Conservation (phyloP, 53 echinoderm and acorn worm species). For the Holothuria scabra region DNA sequence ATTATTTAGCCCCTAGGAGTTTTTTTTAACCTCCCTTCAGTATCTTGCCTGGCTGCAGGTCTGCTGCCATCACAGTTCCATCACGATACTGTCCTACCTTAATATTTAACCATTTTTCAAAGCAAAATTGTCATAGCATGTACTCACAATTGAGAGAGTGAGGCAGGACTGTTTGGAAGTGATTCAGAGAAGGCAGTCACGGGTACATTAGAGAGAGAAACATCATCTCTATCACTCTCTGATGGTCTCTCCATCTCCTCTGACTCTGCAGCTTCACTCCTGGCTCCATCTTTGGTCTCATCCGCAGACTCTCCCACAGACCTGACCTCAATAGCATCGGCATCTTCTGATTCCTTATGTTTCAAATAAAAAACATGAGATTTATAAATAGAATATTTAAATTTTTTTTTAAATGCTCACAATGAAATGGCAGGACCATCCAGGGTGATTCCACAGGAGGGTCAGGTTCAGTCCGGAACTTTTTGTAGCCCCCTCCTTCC, state of each 20-base stretch:
- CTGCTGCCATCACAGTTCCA: too few relatives aligned
- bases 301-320: conserved; percentile 50
- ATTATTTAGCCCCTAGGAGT: too few relatives aligned
- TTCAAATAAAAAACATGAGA: neutral
- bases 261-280: conserved; percentile 87
- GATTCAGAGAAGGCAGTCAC: conserved; percentile 75
- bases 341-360: conserved; percentile 7
- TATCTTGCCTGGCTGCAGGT: too few relatives aligned
- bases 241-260: conserved; percentile 87
- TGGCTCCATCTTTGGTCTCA: conserved; percentile 83
- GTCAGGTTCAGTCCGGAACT: too few relatives aligned
- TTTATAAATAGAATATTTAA: neutral
- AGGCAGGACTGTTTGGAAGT: conserved; percentile 91
- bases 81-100: too few relatives aligned
- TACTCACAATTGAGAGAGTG: conserved; percentile 64
- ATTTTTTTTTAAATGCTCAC: neutral
- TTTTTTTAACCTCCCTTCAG: too few relatives aligned
- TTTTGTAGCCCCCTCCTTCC: too few relatives aligned
- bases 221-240: conserved; percentile 87
- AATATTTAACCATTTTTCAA: too few relatives aligned
- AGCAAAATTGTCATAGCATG: neutral
- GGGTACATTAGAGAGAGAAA: conserved; percentile 58
- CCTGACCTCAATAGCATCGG: neutral
- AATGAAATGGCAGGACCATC: too few relatives aligned
- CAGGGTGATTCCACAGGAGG: too few relatives aligned